Evolutionary conservation across 2,113 vertebrate species (phyloP), one percentile per base, ranked within the genome.

Genomic region (Orthochromis indermauri): DNA sequence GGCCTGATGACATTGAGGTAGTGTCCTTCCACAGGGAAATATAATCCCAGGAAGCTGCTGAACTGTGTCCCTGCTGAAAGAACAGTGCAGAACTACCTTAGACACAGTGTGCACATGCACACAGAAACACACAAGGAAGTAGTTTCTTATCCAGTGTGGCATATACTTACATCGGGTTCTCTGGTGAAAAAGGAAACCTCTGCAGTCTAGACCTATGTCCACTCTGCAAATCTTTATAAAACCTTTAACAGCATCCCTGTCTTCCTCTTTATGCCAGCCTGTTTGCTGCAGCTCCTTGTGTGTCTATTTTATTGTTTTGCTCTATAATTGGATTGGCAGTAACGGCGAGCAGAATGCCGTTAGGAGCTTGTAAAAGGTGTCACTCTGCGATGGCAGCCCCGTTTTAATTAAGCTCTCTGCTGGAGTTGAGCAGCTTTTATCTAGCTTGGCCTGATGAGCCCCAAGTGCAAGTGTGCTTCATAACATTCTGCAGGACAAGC

Each of bases 371-470:
- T 94, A 73, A 95, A 94, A 94, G 94, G 95, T 86, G 89, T 94
- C 84, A 85, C 84, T 93, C 86, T 80, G 88, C 85, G 19, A 88
- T 89, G 89, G 91, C 93, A 82, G 89, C 91, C 86, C 88, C 5
- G 80, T 93, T 97, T 97, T 97, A 98, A 97, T 97, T 96, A 97
- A 97, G 96, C 90, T 92, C 94, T 95, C 95, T 91, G 95, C 92
- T 96, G 95, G 96, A 97, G 97, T 94, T 84, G 95, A 95, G 93
- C 79, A 92, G 91, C 51, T 28, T 95, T 95, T 96, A 93, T 95
- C 94, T 90, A 84, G 47, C 83, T 54, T 45, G 87, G 86, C 86
- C 92, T 93, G 91, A 95, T 92, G 95, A 95, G 93, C 92, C 83
- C 82, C 33, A 53, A 85, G 90, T 91, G 90, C 80, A 80, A 81